Evolutionary conservation across 2,888 invertebrate species (phyloP).

Genomic region (Bembecia ichneumoniformis): DNA sequence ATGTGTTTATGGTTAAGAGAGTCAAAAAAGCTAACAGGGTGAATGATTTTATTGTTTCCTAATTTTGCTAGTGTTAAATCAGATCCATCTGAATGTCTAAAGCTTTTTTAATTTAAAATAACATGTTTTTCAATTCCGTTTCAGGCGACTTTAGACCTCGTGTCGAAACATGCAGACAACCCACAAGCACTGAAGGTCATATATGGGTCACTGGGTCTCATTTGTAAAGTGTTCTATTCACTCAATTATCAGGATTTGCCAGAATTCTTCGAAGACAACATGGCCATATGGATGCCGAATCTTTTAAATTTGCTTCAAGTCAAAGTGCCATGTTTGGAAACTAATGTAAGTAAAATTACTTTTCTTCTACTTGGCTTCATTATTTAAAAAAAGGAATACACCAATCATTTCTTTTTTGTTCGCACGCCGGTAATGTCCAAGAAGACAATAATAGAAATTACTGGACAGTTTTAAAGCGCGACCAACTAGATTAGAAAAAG

Average conservation of each 20-base stretch:
- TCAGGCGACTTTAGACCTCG: constrained; percentile 87
- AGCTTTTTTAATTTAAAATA: too few species aligned
- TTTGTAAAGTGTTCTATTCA: constrained; percentile 97
- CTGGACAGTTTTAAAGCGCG: too few species aligned
- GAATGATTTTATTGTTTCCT: too few species aligned
- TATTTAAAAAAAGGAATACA: too few species aligned
- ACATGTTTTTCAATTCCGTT: constrained; percentile 19
- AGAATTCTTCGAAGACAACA: constrained; percentile 99
- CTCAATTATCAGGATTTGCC: constrained; percentile 98
- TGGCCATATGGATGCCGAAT: constrained; percentile 94
- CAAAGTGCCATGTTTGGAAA: constrained; percentile 83
- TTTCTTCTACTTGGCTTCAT: too few species aligned
- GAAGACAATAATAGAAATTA: too few species aligned
- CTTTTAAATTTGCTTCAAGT: constrained; percentile 85
- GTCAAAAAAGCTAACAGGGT: too few species aligned
- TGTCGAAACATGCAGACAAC: constrained; percentile 83
- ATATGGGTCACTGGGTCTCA: constrained; percentile 88
- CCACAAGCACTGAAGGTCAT: constrained; percentile 86
- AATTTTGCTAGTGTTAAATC: too few species aligned
- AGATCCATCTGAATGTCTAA: constrained; percentile 7
- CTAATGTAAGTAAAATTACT: constrained; percentile 44
- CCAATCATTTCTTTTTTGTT: too few species aligned
- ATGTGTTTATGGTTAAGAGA: too few species aligned
- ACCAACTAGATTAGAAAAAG: too few species aligned
- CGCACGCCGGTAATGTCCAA: too few species aligned